phyloP scores from a whole-genome alignment of 1,140 invertebrate species.

The Forficula auricularia region DNA sequence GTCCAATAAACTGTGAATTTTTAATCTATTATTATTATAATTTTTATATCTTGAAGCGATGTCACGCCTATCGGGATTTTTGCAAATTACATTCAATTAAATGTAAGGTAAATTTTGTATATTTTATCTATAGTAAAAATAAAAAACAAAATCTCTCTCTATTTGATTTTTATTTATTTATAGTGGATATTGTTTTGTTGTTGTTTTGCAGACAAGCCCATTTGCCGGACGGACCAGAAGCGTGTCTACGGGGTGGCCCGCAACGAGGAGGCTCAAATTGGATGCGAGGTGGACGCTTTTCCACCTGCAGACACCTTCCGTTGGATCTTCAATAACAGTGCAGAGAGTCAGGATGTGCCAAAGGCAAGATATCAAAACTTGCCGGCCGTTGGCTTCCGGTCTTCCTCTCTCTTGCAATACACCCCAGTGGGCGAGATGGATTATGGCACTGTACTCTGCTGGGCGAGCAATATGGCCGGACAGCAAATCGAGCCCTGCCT shows the following conservation, averaged over 20 bases:
- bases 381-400: background rate
- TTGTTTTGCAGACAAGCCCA: slow-evolving; percentile 61
- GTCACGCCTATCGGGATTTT: too few species aligned
- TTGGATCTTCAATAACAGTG: slow-evolving; percentile 80
- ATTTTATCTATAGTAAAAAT: too few species aligned
- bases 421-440: slow-evolving; percentile 58
- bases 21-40: too few species aligned
- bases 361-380: slow-evolving; percentile 23
- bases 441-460: slow-evolving; percentile 49
- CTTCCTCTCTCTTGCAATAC: slow-evolving; percentile 49
- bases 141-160: too few species aligned
- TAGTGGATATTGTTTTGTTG: too few species aligned
- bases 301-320: slow-evolving; percentile 65
- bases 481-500: slow-evolving; percentile 45
- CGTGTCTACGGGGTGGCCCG: slow-evolving; percentile 68
- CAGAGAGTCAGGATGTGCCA: slow-evolving; percentile 56
- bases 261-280: slow-evolving; percentile 58
- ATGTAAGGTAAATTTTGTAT: too few species aligned
- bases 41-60: too few species aligned
- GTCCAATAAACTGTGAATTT: too few species aligned
- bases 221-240: slow-evolving; percentile 61
- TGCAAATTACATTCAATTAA: too few species aligned
- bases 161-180: too few species aligned
- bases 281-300: slow-evolving; percentile 73
- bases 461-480: slow-evolving; percentile 45